phyloP scores from a whole-genome alignment of 1,140 invertebrate genomes.

The Pinna nobilis region DNA sequence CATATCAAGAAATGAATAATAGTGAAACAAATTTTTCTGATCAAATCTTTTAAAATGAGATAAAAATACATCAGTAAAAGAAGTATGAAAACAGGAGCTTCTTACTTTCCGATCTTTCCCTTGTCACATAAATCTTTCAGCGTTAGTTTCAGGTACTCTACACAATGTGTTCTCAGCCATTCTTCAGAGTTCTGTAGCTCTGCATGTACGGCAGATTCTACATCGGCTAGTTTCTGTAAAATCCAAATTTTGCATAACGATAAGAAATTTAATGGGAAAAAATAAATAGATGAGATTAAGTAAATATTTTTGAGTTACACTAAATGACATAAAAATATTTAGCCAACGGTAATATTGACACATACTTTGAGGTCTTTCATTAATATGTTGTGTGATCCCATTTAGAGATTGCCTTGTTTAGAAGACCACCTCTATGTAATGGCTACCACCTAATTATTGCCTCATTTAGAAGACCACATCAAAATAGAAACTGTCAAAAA shows the following conservation, averaged over 20 bases:
- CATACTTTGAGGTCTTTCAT: background rate
- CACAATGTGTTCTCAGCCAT: constrained; percentile 71
- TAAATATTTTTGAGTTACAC: too few species aligned
- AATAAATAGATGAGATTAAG: too few species aligned
- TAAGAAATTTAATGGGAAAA: too few species aligned
- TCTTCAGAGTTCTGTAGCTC: constrained; percentile 70
- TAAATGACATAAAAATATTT: background rate
- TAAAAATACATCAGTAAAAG: too few species aligned
- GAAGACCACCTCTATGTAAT: too few species aligned
- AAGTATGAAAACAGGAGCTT: background rate
- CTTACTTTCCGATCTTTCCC: constrained; percentile 70
- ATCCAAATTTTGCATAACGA: too few species aligned
- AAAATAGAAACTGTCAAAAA: too few species aligned
- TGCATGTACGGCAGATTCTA: constrained; percentile 56
- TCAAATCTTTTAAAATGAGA: background rate
- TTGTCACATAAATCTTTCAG: constrained; percentile 73
- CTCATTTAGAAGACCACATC: too few species aligned
- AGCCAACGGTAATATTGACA: background rate
- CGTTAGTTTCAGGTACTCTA: constrained; percentile 68
- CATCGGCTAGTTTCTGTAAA: constrained; percentile 50
- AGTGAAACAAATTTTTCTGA: background rate
- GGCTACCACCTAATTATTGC: too few species aligned
- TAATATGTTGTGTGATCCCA: too few species aligned
- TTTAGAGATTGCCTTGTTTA: too few species aligned
- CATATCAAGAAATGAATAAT: background rate